Base-by-base conservation (phyloP, 1,140 invertebrate genomes). In the Lanistes nyassanus region DNA sequence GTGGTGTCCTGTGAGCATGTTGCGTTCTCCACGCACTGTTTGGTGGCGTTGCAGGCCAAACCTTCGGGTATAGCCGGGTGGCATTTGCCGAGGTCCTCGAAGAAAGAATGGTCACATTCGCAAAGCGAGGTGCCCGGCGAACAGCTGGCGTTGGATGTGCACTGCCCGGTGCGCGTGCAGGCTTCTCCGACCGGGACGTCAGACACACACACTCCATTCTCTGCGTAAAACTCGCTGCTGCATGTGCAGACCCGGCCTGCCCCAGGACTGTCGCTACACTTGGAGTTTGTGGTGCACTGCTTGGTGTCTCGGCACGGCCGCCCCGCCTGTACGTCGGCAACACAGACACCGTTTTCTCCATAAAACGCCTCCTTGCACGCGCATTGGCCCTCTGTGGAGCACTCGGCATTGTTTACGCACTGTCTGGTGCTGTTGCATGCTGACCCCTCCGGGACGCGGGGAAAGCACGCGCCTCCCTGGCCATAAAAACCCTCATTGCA, bases 11-110 rank as follows among this genome's bases (percentile, higher is more conserved):
- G 36, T 7, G 72, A 56, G 47, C 76, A 78, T 2, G 51, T 58
- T 31, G 76, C 72, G 37, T 78, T 74, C 42, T 70, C 36, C 23
- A 74, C 71, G 58, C 76, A 78, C 56, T 78, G 72, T 56, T 71
- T 67, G 13, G 76, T 75, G 5, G 26, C 34, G 51, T 78, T 71
- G 37, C 76, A 78, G 0, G 26, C 31, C 9, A 42, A 13, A 26
- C 58, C 68, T 42, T 37, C 72, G 0, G 36, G n/a, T 34, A 78
- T 34, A 6, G 55, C 37, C 29, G 39, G 47, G 11, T 71, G 56
- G 58, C 76, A 78, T 4, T 62, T 55, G 34, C 72, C 73, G 7
- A 21, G 34, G 37, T 75, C 56, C 13, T 71, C 67, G 31, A 75
- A 78, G 67, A 58, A 78, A 34, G 66, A 66, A 23, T 37, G 29